Evolutionary conservation across 2,888 invertebrate genomes (phyloP).

Genomic region (Antitype chi): DNA sequence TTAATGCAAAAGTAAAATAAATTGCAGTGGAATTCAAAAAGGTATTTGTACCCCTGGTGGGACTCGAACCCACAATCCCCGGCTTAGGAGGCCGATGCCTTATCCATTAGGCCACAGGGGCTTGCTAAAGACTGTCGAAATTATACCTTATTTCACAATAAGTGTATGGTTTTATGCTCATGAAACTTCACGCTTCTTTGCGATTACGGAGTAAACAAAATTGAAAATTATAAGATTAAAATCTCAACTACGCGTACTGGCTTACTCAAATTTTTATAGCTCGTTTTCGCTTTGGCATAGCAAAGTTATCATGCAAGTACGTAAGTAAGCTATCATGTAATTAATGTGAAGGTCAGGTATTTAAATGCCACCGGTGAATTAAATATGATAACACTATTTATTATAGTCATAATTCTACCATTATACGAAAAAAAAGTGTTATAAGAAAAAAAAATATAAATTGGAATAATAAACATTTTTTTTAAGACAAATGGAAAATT

Average conservation of each 20-base stretch:
- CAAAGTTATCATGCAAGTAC: too few species aligned
- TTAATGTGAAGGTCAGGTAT: not conserved
- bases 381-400: not conserved
- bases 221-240: not conserved
- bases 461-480: not conserved
- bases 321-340: not conserved
- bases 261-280: not conserved
- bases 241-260: not conserved
- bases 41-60: constrained; percentile 91
- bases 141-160: constrained; percentile 14
- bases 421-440: not conserved
- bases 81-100: constrained; percentile 95
- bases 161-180: not conserved
- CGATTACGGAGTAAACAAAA: not conserved
- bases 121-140: constrained; percentile 63
- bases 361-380: not conserved
- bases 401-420: not conserved
- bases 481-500: not conserved
- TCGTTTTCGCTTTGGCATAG: not conserved
- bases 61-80: constrained; percentile 95
- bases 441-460: not conserved
- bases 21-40: constrained; percentile 7
- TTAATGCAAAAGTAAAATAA: constrained; percentile 9
- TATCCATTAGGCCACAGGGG: constrained; percentile 95
- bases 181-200: not conserved